These are phyloP conservation scores for Alethe diademata DNA, from an alignment of 2,113 vertebrate genomes.

Conservation along the genomic window DNA sequence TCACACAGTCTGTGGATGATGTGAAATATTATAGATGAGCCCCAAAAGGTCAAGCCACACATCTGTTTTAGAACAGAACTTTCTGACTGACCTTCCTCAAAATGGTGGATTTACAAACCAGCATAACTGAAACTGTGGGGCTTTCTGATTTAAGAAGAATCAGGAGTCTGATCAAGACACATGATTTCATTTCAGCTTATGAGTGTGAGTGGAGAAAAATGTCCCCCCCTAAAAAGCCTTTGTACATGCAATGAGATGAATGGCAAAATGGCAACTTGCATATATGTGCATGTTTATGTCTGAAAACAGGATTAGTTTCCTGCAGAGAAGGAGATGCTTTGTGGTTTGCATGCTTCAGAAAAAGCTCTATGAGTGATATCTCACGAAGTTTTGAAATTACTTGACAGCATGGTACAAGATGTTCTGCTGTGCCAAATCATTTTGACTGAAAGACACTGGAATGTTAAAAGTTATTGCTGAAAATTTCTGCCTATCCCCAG, in stretches of 20 bases:
- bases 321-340: background rate
- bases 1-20: background rate
- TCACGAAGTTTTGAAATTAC: background rate
- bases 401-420: background rate
- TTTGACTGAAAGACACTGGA: background rate
- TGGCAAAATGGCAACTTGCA: background rate
- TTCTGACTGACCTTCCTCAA: background rate
- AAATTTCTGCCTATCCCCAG: background rate
- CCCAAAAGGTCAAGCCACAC: background rate
- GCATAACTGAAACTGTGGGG: background rate
- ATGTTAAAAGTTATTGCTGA: background rate
- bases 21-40: background rate
- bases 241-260: background rate
- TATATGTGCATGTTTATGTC: background rate
- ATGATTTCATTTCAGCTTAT: background rate
- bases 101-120: background rate
- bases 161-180: background rate
- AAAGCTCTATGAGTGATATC: background rate
- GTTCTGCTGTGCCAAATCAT: background rate
- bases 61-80: background rate
- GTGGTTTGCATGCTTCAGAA: background rate
- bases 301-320: background rate
- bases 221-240: background rate
- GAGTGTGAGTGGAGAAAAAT: background rate
- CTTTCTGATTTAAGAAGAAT: background rate